These are phyloP conservation scores for Coreoperca whiteheadi DNA, from an alignment of 2,113 vertebrate species.

Conservation along the genomic window DNA sequence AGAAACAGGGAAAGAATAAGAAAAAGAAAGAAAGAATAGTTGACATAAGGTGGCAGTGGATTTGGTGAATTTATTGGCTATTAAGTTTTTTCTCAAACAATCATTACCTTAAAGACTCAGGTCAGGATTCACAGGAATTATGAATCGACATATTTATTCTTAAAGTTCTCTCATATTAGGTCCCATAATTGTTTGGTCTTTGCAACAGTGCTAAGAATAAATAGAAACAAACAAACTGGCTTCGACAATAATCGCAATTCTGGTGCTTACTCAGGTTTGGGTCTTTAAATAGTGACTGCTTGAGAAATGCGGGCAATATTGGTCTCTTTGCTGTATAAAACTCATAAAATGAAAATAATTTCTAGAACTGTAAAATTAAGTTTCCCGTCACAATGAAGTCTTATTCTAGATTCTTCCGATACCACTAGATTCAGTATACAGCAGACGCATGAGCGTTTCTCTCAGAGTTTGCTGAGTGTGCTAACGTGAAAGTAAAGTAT, in stretches of 20 bases:
- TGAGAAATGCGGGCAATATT: constrained; percentile 57
- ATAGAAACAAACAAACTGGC: background rate
- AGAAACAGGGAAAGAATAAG: constrained; percentile 38
- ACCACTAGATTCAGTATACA: background rate
- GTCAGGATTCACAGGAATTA: constrained; percentile 1
- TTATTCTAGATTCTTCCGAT: background rate
- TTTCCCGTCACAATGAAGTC: constrained; percentile 25
- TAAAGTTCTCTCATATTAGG: background rate
- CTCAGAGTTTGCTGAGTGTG: background rate
- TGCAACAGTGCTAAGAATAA: background rate
- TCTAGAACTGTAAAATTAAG: constrained; percentile 35
- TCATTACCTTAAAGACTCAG: constrained; percentile 66
- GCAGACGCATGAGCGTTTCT: background rate
- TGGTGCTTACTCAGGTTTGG: constrained; percentile 23
- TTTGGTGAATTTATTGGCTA: constrained; percentile 66
- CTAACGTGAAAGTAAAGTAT: background rate
- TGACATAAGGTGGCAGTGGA: constrained; percentile 53
- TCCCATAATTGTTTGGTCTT: background rate
- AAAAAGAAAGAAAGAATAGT: constrained; percentile 44
- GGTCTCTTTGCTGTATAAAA: constrained; percentile 63
- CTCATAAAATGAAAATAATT: constrained; percentile 79
- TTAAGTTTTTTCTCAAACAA: constrained; percentile 60
- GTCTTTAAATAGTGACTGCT: constrained; percentile 72
- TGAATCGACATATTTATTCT: background rate
- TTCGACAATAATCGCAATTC: background rate